Evolutionary conservation across 1,140 invertebrate species (phyloP).

Genomic region (Drosophila lacertosa): DNA sequence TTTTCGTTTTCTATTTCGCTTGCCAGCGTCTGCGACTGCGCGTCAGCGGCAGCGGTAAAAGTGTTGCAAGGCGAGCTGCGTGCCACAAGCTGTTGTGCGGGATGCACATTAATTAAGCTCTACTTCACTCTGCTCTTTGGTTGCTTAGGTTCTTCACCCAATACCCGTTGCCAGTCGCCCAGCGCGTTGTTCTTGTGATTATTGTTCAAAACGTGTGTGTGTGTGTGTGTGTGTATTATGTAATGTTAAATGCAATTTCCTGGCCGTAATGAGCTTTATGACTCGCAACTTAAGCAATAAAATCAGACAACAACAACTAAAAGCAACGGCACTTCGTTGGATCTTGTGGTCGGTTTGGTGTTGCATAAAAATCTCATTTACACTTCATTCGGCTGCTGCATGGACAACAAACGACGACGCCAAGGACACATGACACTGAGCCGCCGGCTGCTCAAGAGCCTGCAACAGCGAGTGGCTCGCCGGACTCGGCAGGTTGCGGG

Average conservation of each 20-base stretch:
- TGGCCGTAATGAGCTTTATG: constrained; percentile 76
- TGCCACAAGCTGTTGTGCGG: constrained; percentile 29
- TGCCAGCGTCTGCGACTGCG: constrained; percentile 16
- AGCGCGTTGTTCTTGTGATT: constrained; percentile 39
- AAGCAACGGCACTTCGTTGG: constrained; percentile 51
- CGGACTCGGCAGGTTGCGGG: not conserved
- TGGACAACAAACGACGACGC: not conserved
- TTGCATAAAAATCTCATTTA: constrained; percentile 80
- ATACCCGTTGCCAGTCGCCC: too few relatives aligned
- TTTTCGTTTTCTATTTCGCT: constrained; percentile 57
- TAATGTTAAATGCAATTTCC: constrained; percentile 69
- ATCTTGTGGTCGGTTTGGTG: constrained; percentile 70
- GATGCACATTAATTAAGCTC: constrained; percentile 56
- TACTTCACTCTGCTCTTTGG: constrained; percentile 28
- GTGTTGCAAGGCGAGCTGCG: constrained; percentile 47
- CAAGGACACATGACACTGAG: constrained; percentile 51
- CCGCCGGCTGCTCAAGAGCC: constrained; percentile 15
- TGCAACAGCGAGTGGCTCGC: constrained; percentile 2
- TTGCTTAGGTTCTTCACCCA: constrained; percentile 22
- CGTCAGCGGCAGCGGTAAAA: constrained; percentile 37
- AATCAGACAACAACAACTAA: constrained; percentile 55
- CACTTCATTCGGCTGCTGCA: constrained; percentile 47
- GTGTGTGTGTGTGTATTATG: constrained; percentile 27
- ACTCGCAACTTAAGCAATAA: constrained; percentile 70
- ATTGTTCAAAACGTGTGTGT: constrained; percentile 34